Base-by-base conservation (phyloP, 2,113 vertebrate genomes). In the Sturnus vulgaris region DNA sequence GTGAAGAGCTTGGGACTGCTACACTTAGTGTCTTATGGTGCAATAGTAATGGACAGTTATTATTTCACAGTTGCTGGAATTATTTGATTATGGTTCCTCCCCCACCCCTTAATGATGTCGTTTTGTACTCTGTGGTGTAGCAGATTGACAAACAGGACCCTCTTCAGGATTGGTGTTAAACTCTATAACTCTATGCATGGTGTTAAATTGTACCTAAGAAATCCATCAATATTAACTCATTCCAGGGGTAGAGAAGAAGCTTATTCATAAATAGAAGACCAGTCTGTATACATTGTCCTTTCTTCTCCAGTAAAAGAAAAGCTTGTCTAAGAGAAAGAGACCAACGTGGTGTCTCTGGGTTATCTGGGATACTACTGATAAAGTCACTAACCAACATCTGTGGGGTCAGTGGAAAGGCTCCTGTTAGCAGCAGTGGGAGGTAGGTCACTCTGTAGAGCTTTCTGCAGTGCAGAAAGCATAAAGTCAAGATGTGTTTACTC, bases 301-400 rank as follows among this genome's bases (percentile, higher is more conserved):
- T 86, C 18, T 86, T 77, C 33, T 69, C 21, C 21, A 21, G 37
- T 78, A 60, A 89, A 91, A 69, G 65, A 57, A 56, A 76, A 82
- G 19, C 21, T 39, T 55, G 28, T 42, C 27, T 70, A 49, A 65
- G 42, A 65, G 27, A 63, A 44, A 44, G 42, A 66, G 40, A 40
- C 8, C 11, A 23, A 17, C 19, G 1, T 35, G 18, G 16, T 65
- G 10, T 66, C 11, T 61, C 19, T 46, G 56, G 21, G 23, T 53
- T 83, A 11, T 65, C 33, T 5, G 33, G 12, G 7, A 1, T 63
- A 55, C 22, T 5, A 21, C 33, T 33, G 39, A 39, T 72, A 14
- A 66, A 52, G 46, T 53, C 8, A 0, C 7, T 70, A 49, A 31
- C 20, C 1, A 10, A 13, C 12, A 13, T 68, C 27, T 53, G 7